A percentile compares a stretch with the other conserved stretches of the same genome.
Conservation (phyloP, 2,888 invertebrate genomes). For the Sarcophaga carnaria region DNA sequence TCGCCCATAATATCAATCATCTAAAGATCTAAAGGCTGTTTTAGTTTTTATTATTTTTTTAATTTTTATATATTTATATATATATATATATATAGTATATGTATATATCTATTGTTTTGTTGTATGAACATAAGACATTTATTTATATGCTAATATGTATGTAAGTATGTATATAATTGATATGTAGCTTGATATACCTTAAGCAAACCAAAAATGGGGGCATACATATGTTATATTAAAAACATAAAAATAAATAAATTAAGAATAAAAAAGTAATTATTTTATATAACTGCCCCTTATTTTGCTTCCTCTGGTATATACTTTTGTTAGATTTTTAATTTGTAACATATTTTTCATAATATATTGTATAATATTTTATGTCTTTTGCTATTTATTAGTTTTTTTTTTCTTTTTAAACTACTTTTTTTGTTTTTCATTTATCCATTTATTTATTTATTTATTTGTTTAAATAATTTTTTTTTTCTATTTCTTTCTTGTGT, state of each 20-base stretch:
- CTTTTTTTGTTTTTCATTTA: slow-evolving; percentile 15
- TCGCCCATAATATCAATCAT: slow-evolving; percentile 73
- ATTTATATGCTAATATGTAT: slow-evolving; percentile 14
- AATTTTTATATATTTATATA: slow-evolving; percentile 20
- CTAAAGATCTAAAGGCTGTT: slow-evolving; percentile 45
- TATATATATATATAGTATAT: too few species aligned
- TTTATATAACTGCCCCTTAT: neutral
- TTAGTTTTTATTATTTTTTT: slow-evolving; percentile 39
- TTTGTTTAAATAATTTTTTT: slow-evolving; percentile 25
- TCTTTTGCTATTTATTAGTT: neutral
- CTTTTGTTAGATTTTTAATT: neutral
- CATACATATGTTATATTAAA: neutral
- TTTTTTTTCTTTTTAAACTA: neutral
- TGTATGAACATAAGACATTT: slow-evolving; percentile 60
- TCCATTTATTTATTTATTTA: slow-evolving; percentile 34
- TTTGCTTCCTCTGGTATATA: slow-evolving; percentile 14
- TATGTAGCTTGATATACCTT: slow-evolving; percentile 52
- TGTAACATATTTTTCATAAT: neutral
- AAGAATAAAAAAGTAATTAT: neutral
- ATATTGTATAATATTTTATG: too few species aligned
- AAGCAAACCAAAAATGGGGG: neutral
- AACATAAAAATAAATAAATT: neutral
- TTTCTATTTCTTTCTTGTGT: slow-evolving; percentile 9
- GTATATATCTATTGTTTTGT: slow-evolving; percentile 6
- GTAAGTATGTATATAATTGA: slow-evolving; percentile 49